A percentile compares a stretch with the other conserved stretches of the same genome.
These are phyloP conservation scores for Timema podura DNA, from an alignment of 2,888 invertebrate species.

Conservation along the genomic window DNA sequence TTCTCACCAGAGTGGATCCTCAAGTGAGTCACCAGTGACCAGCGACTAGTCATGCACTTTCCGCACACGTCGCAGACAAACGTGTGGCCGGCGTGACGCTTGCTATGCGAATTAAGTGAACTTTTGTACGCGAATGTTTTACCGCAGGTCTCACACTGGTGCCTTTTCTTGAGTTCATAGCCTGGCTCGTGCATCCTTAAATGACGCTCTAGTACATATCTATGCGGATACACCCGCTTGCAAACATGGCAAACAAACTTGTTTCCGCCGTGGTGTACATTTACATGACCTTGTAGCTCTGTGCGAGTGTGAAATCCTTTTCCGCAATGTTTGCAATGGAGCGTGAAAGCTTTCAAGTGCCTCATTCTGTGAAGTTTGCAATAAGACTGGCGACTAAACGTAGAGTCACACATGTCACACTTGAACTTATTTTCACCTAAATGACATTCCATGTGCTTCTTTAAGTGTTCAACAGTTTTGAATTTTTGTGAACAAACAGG, in stretches of 20 bases:
- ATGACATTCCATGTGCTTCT: conserved; percentile 19
- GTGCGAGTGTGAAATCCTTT: conserved; percentile 35
- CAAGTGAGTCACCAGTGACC: conserved; percentile 38
- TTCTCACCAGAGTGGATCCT: conserved; percentile 37
- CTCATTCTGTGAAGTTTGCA: conserved; percentile 16
- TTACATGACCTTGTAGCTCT: conserved; percentile 34
- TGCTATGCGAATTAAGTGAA: conserved; percentile 37
- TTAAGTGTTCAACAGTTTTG: conserved; percentile 15
- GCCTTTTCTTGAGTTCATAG: neutral
- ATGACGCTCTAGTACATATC: conserved; percentile 16
- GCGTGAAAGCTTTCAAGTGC: conserved; percentile 14
- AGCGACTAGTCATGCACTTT: conserved; percentile 37
- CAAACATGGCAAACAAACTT: conserved; percentile 27
- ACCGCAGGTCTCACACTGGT: conserved; percentile 38
- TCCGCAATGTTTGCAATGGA: conserved; percentile 28
- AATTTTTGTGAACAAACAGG: conserved; percentile 13
- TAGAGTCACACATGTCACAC: conserved; percentile 30
- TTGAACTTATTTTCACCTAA: conserved; percentile 3
- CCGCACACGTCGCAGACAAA: conserved; percentile 40
- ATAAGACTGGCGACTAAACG: conserved; percentile 18
- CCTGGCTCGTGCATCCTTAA: conserved; percentile 2
- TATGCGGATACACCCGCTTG: conserved; percentile 24
- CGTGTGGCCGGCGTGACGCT: conserved; percentile 38
- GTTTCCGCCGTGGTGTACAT: conserved; percentile 27
- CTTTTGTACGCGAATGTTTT: conserved; percentile 39